Evolutionary conservation across 2,888 invertebrate genomes (phyloP), one percentile per base, ranked within the genome.

Genomic region (Drosophila kuntzei): DNA sequence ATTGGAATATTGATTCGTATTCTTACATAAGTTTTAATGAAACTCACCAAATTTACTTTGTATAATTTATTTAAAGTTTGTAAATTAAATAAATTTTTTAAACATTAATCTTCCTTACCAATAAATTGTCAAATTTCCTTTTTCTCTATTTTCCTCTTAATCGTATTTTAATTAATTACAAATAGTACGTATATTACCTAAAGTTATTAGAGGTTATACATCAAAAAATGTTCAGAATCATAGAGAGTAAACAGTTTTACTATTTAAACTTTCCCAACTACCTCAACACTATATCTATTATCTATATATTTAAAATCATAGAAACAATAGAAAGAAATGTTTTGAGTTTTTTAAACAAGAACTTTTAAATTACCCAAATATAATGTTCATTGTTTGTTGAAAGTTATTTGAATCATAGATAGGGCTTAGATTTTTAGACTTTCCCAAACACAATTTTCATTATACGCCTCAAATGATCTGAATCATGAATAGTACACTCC

Each of bases 211-310:
- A 36, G 29, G 12, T 3, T 22, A 32, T 46, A 49, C 29, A 18
- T 29, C 55, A 63, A 66, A 25, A 62, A 49, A 22, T 22, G 29
- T 14, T 12, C 44, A 54, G 36, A 59, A 49, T 50, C 47, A 68
- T 12, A 27, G 11, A 27, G 18, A 5, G 8, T 34, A 50, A 60
- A 27, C 8, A 62, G 5, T 5, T 16, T 16, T 7, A 12, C 14
- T 22, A 16, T 37, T 12, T 39, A 14, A 18, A 43, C 37, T 70
- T 53, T 22, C 25, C 27, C 22, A 63, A n/a, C 20, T 18, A 39
- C 5, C 9, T 9, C 9, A 25, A 9, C 5, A 6, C 5, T n/a
- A 34, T 20, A n/a, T n/a, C 2, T n/a, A n/a, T n/a, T n/a, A n/a
- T n/a, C n/a, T 5, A 5, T 22, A 20, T 11, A 3, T 11, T 29